These are phyloP conservation scores for Clusia tigrina DNA, from an alignment of 2,888 invertebrate species.

Conservation along the genomic window DNA sequence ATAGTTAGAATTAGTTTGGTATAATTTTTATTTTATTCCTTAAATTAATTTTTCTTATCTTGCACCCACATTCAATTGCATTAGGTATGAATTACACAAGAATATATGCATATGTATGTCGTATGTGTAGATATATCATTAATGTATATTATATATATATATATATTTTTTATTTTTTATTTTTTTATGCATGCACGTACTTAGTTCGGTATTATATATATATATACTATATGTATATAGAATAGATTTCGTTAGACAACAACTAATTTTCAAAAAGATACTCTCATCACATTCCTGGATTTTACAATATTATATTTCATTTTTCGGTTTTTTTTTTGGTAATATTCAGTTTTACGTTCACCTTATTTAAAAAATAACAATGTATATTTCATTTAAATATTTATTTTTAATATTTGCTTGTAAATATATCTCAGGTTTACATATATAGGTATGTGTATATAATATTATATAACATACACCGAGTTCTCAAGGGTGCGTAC, in stretches of 20 bases:
- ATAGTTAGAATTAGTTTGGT: conserved; percentile 9
- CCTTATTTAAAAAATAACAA: conserved; percentile 26
- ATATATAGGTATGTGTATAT: not conserved
- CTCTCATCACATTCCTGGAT: conserved; percentile 39
- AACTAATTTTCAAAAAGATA: conserved; percentile 31
- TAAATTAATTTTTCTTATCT: not conserved
- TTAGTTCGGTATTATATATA: too few relatives aligned
- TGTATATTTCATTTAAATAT: conserved; percentile 27
- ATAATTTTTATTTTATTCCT: not conserved
- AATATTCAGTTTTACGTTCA: conserved; percentile 10
- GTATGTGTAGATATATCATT: not conserved
- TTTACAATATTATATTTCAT: not conserved
- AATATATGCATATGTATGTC: not conserved
- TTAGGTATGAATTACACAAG: not conserved
- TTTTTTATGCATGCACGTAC: too few relatives aligned
- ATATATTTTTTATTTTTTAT: not conserved
- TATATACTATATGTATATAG: too few relatives aligned
- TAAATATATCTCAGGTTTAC: conserved; percentile 30
- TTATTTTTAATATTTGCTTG: conserved; percentile 10
- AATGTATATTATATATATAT: not conserved
- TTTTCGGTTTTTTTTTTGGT: conserved; percentile 1
- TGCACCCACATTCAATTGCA: not conserved
- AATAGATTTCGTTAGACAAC: conserved; percentile 20
- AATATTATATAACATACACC: not conserved
- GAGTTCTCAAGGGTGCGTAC: not conserved